Percentiles rank a stretch among this genome's conserved stretches.
These are phyloP conservation scores for Oithona nana DNA, from an alignment of 2,888 invertebrate species.

Conservation along the genomic window DNA sequence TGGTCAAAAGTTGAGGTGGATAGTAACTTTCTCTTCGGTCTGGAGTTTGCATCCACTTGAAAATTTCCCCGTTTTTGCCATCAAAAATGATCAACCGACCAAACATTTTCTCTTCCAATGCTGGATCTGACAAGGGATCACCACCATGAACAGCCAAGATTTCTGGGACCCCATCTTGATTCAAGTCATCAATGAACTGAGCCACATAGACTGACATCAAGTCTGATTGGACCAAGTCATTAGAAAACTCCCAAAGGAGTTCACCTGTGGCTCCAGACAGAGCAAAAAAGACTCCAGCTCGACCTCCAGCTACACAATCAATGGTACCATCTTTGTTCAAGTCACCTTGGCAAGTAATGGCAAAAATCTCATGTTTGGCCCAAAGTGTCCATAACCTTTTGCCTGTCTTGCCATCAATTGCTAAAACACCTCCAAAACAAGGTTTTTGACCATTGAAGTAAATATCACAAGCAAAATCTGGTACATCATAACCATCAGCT, in stretches of 20 bases:
- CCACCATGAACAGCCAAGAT: slow-evolving; percentile 45
- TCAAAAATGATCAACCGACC: slow-evolving; percentile 49
- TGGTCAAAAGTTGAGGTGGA: slow-evolving; percentile 44
- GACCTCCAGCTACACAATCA: slow-evolving; percentile 53
- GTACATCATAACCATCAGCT: slow-evolving; percentile 37
- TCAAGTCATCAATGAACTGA: slow-evolving; percentile 46
- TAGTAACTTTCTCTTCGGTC: slow-evolving; percentile 47
- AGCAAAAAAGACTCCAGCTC: slow-evolving; percentile 41
- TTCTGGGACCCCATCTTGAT: slow-evolving; percentile 47
- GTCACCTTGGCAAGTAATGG: slow-evolving; percentile 49
- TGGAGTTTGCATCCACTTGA: slow-evolving; percentile 42
- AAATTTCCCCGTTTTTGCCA: slow-evolving; percentile 43
- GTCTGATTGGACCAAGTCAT: slow-evolving; percentile 30
- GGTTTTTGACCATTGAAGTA: slow-evolving; percentile 43
- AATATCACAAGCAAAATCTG: slow-evolving; percentile 37
- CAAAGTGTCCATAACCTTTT: slow-evolving; percentile 52
- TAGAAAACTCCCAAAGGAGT: slow-evolving; percentile 41
- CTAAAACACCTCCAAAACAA: slow-evolving; percentile 54
- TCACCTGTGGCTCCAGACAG: slow-evolving; percentile 46
- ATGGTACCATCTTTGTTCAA: slow-evolving; percentile 43
- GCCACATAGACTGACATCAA: slow-evolving; percentile 43
- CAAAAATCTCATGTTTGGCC: slow-evolving; percentile 49
- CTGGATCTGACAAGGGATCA: slow-evolving; percentile 31
- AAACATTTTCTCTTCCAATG: slow-evolving; percentile 30
- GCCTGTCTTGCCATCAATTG: slow-evolving; percentile 51